Percentiles rank a stretch among this genome's conserved stretches.
phyloP scores from a whole-genome alignment of 2,113 vertebrate genomes.

The Solenodon paradoxus region DNA sequence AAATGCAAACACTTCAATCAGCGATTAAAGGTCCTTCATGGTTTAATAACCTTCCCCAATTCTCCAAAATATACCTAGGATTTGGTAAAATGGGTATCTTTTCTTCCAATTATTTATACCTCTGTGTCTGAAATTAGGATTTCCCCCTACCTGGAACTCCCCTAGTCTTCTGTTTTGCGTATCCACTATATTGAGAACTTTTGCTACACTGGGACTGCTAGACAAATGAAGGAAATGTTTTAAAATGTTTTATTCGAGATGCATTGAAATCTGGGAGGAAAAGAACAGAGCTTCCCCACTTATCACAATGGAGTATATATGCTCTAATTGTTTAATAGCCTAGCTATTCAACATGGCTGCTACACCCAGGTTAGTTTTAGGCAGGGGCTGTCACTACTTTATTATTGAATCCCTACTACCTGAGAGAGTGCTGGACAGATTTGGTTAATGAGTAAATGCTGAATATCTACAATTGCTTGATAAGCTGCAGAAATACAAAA shows the following conservation, averaged over 20 bases:
- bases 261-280: background rate
- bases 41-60: background rate
- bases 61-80: background rate
- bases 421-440: background rate
- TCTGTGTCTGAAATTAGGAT: background rate
- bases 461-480: background rate
- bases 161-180: background rate
- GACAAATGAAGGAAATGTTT: background rate
- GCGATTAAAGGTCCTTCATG: background rate
- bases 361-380: background rate
- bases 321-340: background rate
- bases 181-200: background rate
- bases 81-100: background rate
- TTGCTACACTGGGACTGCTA: background rate
- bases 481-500: conserved; percentile 21
- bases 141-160: background rate
- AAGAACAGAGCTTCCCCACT: background rate
- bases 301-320: background rate
- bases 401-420: background rate
- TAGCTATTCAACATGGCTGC: background rate
- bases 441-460: conserved; percentile 18
- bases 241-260: background rate
- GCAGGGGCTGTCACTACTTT: background rate
- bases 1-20: background rate
- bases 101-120: background rate